Evolutionary conservation across 1,140 invertebrate genomes (phyloP).

Genomic region (Kradibia gibbosae): DNA sequence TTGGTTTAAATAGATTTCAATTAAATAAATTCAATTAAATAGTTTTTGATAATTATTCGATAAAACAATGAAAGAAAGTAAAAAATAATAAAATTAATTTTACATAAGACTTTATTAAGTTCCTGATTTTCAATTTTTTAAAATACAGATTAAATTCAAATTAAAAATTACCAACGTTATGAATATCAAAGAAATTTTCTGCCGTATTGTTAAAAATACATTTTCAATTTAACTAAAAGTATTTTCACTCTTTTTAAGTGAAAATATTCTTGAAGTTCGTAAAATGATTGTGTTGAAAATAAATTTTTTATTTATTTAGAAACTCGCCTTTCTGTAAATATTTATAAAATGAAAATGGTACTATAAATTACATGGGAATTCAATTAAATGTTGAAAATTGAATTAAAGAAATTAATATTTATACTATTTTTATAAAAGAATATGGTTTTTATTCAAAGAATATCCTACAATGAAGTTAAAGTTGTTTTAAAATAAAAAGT

Average conservation of each 20-base stretch:
- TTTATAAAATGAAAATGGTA: constrained; percentile 8
- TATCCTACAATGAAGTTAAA: neutral
- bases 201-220: neutral
- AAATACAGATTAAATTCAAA: neutral
- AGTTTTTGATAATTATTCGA: no score
- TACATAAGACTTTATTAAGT: no score
- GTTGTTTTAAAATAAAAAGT: constrained; percentile 11
- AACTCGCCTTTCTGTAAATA: neutral
- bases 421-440: constrained; percentile 23
- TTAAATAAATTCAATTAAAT: no score
- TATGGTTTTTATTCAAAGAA: neutral
- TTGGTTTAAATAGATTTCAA: no score
- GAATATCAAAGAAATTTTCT: neutral
- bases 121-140: no score
- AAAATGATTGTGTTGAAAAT: neutral
- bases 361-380: neutral
- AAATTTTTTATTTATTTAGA: neutral
- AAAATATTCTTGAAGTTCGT: neutral
- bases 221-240: neutral
- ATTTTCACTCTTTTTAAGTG: neutral
- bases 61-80: no score
- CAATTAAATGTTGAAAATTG: neutral
- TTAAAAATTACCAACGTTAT: neutral
- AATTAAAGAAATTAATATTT: neutral
- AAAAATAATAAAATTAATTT: no score